Conservation (phyloP, 2,888 invertebrate species). For the Drosophila paracracens region DNA sequence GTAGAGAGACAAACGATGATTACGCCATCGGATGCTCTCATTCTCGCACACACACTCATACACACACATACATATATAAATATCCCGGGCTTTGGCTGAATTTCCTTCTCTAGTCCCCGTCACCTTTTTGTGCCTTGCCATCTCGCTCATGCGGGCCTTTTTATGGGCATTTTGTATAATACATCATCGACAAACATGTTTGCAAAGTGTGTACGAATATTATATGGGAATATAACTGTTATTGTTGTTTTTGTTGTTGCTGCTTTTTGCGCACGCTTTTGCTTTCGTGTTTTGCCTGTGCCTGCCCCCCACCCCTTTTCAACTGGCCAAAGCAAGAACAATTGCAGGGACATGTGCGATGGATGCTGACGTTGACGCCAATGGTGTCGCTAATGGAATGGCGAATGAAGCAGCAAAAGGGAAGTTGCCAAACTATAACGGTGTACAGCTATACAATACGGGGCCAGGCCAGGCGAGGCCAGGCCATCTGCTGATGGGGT, state of each 20-base stretch:
- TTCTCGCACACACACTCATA: conserved; percentile 53
- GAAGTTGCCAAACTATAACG: conserved; percentile 20
- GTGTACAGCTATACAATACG: conserved; percentile 9
- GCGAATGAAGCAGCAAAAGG: conserved; percentile 52
- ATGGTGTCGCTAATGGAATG: conserved; percentile 81
- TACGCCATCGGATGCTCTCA: conserved; percentile 79
- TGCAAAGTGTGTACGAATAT: conserved; percentile 83
- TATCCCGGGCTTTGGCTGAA: conserved; percentile 30
- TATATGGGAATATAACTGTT: conserved; percentile 83
- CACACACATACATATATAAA: conserved; percentile 10
- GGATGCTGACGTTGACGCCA: conserved; percentile 82
- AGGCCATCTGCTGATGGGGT: conserved; percentile 71
- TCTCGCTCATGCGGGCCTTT: conserved; percentile 83
- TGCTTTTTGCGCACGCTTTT: conserved; percentile 75
- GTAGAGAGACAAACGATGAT: conserved; percentile 78
- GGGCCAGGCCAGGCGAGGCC: conserved; percentile 4
- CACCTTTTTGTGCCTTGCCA: conserved; percentile 31
- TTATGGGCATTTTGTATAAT: conserved; percentile 83
- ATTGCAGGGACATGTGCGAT: conserved; percentile 83
- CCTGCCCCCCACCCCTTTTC: not conserved
- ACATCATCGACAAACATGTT: conserved; percentile 84
- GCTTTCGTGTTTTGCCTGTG: conserved; percentile 46
- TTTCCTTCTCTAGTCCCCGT: conserved; percentile 6
- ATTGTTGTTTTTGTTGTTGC: conserved; percentile 55
- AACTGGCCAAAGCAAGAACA: conserved; percentile 68